Evolutionary conservation across 37 sponge, comb jelly and placozoan genomes (phyloP), one percentile per base, ranked within the genome.

Genomic region (Hexactinellida sp.): DNA sequence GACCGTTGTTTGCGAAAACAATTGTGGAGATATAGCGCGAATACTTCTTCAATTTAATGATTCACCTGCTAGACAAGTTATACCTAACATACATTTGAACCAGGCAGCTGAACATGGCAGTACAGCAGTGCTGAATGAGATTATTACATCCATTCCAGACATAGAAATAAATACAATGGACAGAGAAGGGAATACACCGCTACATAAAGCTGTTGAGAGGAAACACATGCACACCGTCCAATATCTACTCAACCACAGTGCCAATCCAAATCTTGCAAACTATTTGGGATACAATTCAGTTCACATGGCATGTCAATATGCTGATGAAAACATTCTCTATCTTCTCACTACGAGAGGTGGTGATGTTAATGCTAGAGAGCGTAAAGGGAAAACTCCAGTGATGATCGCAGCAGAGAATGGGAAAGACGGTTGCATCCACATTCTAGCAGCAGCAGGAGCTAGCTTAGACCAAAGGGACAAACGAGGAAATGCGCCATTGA

Each of bases 371-470:
- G 76, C 30, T 21, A 63, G 30, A n/a, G 76, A 63, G 21, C 3
- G 34, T 25, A n/a, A 28, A 25, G 76, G 76, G 3, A 63, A 63
- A 63, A 32, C 76, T 21, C 76, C 76, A 25, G 76, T 28, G 25
- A 23, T 63, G 76, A 63, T 63, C 13, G 76, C 76, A 63, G 76
- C 76, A 32, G 28, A 63, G 30, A 63, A 63, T n/a, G 76, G 76
- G 30, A 63, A 63, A 63, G 76, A 63, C 5, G 76, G 76, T 63
- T 63, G 76, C 34, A 63, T 63, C 76, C 28, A n/a, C 13, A 63
- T 63, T 7, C 76, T 63, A 63, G 76, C 76, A 32, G 76, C 76
- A 63, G 76, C 76, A 63, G 76, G 76, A 28, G 76, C 76, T 32
- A 63, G 13, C 13, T 23, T 63, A n/a, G 76, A 63, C 13, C 76